These are phyloP conservation scores for Apostichopus leukothele DNA, from an alignment of 53 echinoderm and acorn worm genomes.

Conservation along the genomic window DNA sequence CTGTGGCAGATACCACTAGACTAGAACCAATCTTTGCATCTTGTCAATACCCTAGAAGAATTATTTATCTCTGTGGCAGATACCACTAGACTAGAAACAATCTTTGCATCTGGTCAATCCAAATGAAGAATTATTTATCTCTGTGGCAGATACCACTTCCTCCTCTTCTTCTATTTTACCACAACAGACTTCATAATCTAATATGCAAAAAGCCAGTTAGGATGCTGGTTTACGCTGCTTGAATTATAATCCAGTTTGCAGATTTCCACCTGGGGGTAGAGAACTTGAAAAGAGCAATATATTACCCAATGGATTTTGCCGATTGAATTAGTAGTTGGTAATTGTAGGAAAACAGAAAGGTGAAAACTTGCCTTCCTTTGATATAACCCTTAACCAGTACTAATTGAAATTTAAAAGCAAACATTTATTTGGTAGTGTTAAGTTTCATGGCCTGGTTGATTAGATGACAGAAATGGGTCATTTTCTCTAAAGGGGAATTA, in stretches of 20 bases:
- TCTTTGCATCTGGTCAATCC: too few relatives aligned
- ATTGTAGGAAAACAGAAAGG: not conserved
- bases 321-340: slow-evolving; percentile 15
- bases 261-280: slow-evolving; percentile 11
- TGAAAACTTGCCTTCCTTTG: not conserved
- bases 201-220: slow-evolving; percentile 2
- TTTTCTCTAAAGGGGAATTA: not conserved
- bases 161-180: not conserved
- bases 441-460: not conserved
- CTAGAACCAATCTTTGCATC: too few relatives aligned
- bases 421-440: not conserved
- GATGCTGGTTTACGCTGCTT: slow-evolving; percentile 10
- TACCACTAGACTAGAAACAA: too few relatives aligned
- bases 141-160: too few relatives aligned
- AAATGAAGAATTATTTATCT: too few relatives aligned
- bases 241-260: slow-evolving; percentile 38
- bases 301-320: not conserved
- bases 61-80: too few relatives aligned
- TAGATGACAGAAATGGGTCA: not conserved
- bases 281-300: not conserved
- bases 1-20: too few relatives aligned
- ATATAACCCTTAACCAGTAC: not conserved
- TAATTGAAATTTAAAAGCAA: slow-evolving; percentile 6
- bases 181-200: not conserved
- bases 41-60: too few relatives aligned